phyloP scores from a whole-genome alignment of 2,113 vertebrate genomes.

The Ariopsis seemanni region DNA sequence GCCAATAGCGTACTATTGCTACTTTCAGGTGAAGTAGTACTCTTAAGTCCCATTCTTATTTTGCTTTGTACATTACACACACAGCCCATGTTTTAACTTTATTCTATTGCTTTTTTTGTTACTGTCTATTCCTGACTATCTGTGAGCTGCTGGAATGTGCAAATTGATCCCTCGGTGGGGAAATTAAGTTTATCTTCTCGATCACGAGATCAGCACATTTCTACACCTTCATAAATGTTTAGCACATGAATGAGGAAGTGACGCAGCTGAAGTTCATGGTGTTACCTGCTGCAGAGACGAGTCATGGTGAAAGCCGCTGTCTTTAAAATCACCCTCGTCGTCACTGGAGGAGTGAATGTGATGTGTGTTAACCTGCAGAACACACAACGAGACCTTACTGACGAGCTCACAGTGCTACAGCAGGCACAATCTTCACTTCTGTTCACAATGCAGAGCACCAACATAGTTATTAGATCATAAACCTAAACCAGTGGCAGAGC shows the following conservation, averaged over 20 bases:
- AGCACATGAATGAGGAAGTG: background rate
- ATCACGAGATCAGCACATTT: background rate
- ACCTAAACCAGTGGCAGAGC: no score
- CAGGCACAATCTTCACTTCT: background rate
- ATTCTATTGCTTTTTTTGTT: no score
- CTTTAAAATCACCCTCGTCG: constrained; percentile 98
- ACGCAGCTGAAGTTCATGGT: constrained; percentile 38
- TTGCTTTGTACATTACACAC: no score
- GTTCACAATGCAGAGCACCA: background rate
- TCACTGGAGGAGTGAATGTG: constrained; percentile 98
- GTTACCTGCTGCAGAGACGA: constrained; percentile 99
- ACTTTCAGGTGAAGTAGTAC: no score
- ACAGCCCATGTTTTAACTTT: no score
- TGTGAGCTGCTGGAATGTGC: no score
- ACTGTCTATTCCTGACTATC: no score
- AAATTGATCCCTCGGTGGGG: no score
- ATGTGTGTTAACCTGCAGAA: constrained; percentile 88
- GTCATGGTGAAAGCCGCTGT: constrained; percentile 95
- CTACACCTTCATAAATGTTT: background rate
- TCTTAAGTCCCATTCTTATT: no score
- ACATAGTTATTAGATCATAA: no score
- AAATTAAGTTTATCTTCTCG: background rate
- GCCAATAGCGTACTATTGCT: no score
- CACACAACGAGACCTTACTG: background rate
- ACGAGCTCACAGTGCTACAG: background rate